These are phyloP conservation scores for Hypocryptadius cinnamomeus DNA, from an alignment of 2,113 vertebrate species.

Conservation along the genomic window DNA sequence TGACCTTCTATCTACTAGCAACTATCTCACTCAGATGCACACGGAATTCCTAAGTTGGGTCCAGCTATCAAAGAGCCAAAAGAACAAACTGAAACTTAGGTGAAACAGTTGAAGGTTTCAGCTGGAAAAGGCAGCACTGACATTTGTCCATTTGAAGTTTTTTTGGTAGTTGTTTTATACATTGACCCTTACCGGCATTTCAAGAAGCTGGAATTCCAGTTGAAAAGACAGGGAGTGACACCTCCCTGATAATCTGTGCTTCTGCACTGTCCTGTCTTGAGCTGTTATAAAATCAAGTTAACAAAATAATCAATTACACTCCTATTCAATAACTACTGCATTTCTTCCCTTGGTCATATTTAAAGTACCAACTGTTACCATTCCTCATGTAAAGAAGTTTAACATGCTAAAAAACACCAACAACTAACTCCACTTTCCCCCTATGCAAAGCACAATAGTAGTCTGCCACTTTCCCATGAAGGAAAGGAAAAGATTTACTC, in stretches of 20 bases:
- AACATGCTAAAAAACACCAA: neutral
- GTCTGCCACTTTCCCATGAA: neutral
- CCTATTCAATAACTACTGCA: neutral
- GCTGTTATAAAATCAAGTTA: constrained; percentile 54
- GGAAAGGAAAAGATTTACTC: neutral
- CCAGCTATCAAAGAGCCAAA: neutral
- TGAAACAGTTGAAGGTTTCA: neutral
- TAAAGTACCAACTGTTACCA: neutral
- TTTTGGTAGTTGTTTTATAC: neutral
- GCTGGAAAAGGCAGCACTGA: neutral
- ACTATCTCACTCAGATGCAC: neutral
- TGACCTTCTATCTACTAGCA: neutral
- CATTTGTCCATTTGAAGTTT: neutral
- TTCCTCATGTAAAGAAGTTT: neutral
- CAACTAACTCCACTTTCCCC: neutral
- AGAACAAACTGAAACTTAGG: neutral
- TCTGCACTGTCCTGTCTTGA: constrained; percentile 53
- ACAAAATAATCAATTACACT: neutral
- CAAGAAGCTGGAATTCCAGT: constrained; percentile 81
- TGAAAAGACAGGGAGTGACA: constrained; percentile 77
- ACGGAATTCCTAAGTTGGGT: neutral
- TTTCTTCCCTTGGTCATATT: neutral
- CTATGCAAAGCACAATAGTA: neutral
- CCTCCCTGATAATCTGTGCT: constrained; percentile 71
- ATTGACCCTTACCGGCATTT: constrained; percentile 73